Evolutionary conservation across 2,888 invertebrate genomes (phyloP).

Genomic region (Panopea generosa): DNA sequence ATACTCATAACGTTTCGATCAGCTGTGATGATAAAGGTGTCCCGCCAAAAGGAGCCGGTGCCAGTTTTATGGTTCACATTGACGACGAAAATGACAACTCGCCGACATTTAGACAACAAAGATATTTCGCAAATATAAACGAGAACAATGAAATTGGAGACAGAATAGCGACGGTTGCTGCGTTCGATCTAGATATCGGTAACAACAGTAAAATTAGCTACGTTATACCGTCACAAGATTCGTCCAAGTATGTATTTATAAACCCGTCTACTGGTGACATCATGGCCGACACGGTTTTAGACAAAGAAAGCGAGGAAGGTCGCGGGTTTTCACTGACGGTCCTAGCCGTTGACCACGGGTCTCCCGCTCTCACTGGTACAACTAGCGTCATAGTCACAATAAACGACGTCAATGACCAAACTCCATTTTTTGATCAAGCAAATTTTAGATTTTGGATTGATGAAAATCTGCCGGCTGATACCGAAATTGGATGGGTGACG

Average conservation of each 20-base stretch:
- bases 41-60: conserved; percentile 53
- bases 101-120: conserved; percentile 89
- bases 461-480: conserved; percentile 95
- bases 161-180: conserved; percentile 59
- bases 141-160: conserved; percentile 69
- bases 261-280: conserved; percentile 94
- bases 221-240: conserved; percentile 85
- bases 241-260: conserved; percentile 92
- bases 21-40: conserved; percentile 65
- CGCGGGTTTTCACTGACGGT: conserved; percentile 97
- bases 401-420: conserved; percentile 97
- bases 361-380: conserved; percentile 92
- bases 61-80: conserved; percentile 85
- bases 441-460: conserved; percentile 95
- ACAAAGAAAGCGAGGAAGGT: conserved; percentile 90
- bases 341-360: conserved; percentile 91
- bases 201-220: conserved; percentile 87
- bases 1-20: conserved; percentile 53
- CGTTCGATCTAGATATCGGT: conserved; percentile 57
- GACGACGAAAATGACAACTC: conserved; percentile 96
- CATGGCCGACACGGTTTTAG: conserved; percentile 93
- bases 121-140: conserved; percentile 61
- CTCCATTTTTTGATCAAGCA: conserved; percentile 95
- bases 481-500: conserved; percentile 94
- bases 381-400: conserved; percentile 91